Base-by-base conservation (phyloP, 2,113 vertebrate genomes). In the Speoplatyrhinus poulsoni region DNA sequence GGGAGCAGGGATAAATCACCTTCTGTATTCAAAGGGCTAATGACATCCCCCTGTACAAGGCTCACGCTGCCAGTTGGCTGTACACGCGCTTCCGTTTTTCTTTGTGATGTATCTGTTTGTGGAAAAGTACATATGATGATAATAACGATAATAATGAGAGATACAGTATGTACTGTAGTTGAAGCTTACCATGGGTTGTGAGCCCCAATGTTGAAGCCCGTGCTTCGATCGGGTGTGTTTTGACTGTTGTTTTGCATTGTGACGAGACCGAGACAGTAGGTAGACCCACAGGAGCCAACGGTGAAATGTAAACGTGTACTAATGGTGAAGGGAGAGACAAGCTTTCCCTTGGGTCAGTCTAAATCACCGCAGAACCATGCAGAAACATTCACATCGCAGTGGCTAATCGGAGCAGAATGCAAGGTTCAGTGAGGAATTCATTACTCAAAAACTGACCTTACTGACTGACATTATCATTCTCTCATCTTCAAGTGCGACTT, bases 1-100 rank as follows among this genome's bases (percentile, higher is more conserved):
- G 65, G 32, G 60, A 72, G 13, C 62, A 17, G 49, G 49, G 56
- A 70, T 69, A 49, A 74, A 81, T 77, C 26, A 64, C 64, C 33
- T 12, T 1, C 52, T 54, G 32, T 7, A 9, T 0, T 62, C 48
- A 68, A 49, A 46, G 68, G 55, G 16, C 65, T 26, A 12, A 9
- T 6, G 60, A 79, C 26, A 55, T 17, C 12, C n/a, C 26, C 53
- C 56, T 41, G 36, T 11, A 12, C 3, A 12, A 52, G 10, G 49
- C 49, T 10, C 9, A 8, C 11, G 10, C 11, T 11, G 10, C 49
- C 49, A 52, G 11, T 52, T 15, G 10, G 49, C 11, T 8, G 15
- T 4, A 11, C 11, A 12, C 9, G 49, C 3, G 49, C 3, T 52
- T 52, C 49, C 8, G 12, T 11, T 12, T 52, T 6, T 15, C 49